These are phyloP conservation scores for Cantharis nigra DNA, from an alignment of 2,888 invertebrate species.

Conservation along the genomic window DNA sequence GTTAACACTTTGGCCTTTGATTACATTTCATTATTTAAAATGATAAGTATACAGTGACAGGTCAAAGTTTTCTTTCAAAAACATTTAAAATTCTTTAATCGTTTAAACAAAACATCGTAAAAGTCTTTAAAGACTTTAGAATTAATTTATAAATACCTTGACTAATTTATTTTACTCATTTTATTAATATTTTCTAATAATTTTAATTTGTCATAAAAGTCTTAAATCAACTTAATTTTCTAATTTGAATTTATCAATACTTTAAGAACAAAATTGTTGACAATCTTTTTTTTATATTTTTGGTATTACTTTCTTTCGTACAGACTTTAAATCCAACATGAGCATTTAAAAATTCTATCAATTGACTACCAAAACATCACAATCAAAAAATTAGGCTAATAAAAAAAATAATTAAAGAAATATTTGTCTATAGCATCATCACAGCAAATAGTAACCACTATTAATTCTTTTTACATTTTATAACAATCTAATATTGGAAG, in stretches of 20 bases:
- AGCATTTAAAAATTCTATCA: not conserved
- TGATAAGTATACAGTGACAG: not conserved
- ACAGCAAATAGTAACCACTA: not conserved
- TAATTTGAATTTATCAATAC: not conserved
- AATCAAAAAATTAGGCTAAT: not conserved
- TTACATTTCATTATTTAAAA: not conserved
- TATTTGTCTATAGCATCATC: not conserved
- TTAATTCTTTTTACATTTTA: not conserved
- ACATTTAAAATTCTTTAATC: not conserved
- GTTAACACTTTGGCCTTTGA: not conserved
- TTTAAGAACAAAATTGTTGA: not conserved
- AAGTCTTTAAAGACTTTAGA: not conserved
- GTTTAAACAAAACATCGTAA: not conserved
- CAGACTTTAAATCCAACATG: not conserved
- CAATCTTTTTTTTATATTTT: not conserved
- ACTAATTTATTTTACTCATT: not conserved
- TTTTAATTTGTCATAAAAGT: not conserved
- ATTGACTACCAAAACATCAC: not conserved
- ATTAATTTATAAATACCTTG: not conserved
- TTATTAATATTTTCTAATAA: too few species aligned
- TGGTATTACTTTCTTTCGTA: not conserved
- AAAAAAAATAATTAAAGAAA: not conserved
- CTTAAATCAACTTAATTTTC: not conserved
- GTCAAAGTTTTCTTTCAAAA: not conserved
- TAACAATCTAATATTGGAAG: not conserved